Base-by-base conservation (phyloP, 2,888 invertebrate species). In the Tetanocera ferruginea region DNA sequence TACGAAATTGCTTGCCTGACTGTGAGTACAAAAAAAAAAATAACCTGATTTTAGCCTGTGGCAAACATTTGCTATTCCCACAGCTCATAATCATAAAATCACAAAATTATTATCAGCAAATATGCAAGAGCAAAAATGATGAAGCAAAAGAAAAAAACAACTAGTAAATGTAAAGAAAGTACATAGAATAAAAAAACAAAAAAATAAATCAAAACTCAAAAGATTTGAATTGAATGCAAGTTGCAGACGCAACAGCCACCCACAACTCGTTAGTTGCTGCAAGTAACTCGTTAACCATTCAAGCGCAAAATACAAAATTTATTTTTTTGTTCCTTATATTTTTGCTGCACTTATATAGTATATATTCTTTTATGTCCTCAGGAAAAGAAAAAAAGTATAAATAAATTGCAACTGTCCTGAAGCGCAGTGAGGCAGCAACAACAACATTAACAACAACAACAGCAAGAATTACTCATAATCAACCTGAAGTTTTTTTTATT, bases 21-120 rank as follows among this genome's bases (percentile, higher is more conserved):
- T 43, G 43, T 11, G 57, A 8, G n/a, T n/a, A 52, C n/a, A 25
- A 62, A 62, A n/a, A 25, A 51, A 34, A 76, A 60, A 31, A 62
- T 17, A 76, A 28, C 9, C 52, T n/a, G n/a, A 66, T 69, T 55
- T 60, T 37, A 74, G 23, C 69, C 78, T 60, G 73, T 64, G 78
- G 74, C 74, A 60, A 74, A 62, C 23, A 34, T 57, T 74, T 51
- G 60, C 70, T 74, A 78, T 74, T 74, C 78, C 78, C 78, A 62
- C 74, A 74, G 37, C 78, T 67, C 78, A 74, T 78, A 78, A 78
- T 78, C 74, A 66, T 74, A 60, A 78, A 78, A 78, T 78, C 78
- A 70, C 76, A 78, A 78, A 75, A 71, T 78, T 70, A 75, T 78
- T 62, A 64, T 75, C 78, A 66, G 70, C 70, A 57, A 72, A 77